Evolutionary conservation across 2,888 invertebrate species (phyloP).

Genomic region (Limnephilus auricula): DNA sequence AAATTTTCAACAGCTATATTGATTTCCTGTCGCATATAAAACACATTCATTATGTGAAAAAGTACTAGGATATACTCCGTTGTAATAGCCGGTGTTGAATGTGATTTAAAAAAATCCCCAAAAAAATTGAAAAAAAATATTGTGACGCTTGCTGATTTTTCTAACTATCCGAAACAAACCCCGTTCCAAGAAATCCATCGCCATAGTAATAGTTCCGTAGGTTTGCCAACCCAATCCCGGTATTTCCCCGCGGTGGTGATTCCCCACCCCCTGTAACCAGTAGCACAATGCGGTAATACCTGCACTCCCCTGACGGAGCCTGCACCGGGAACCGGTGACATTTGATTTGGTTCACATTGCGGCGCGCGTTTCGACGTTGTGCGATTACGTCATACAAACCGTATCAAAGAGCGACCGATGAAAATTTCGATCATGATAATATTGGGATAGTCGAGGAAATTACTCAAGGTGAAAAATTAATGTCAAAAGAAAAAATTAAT

Average conservation of each 20-base stretch:
- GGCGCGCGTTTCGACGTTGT: not conserved
- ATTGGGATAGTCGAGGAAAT: not conserved
- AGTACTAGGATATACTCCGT: too few species aligned
- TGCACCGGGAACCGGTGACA: slow-evolving; percentile 8
- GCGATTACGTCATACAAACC: not conserved
- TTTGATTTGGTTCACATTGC: not conserved
- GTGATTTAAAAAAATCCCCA: too few species aligned
- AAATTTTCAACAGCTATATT: too few species aligned
- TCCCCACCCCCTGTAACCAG: not conserved
- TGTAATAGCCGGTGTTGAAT: too few species aligned
- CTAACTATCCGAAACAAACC: not conserved
- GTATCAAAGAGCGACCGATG: not conserved
- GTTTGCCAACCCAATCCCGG: not conserved
- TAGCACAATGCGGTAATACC: slow-evolving; percentile 11
- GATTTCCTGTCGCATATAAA: too few species aligned
- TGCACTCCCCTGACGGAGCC: not conserved
- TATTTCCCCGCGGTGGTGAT: not conserved
- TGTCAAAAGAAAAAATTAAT: not conserved
- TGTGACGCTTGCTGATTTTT: not conserved
- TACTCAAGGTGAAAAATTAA: not conserved
- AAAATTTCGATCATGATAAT: not conserved
- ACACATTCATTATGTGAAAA: too few species aligned
- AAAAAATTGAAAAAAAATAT: too few species aligned
- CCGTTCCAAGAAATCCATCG: not conserved
- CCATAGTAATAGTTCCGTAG: not conserved